phyloP scores from a whole-genome alignment of 2,888 invertebrate genomes.

The Drosophila recens region DNA sequence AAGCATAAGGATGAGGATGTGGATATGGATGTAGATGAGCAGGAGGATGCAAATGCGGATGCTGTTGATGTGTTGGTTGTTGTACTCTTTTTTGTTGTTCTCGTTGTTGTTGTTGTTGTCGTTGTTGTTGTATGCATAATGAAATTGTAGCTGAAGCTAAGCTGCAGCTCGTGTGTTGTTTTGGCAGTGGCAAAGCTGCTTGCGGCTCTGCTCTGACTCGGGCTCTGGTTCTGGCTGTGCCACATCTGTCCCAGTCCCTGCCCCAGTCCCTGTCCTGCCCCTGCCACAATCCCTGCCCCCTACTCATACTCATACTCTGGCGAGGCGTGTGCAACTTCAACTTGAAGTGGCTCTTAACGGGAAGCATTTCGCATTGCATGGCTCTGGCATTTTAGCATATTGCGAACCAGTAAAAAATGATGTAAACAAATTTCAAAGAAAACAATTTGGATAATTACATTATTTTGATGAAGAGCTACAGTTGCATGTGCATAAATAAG shows the following conservation, averaged over 20 bases:
- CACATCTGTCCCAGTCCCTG: constrained; percentile 13
- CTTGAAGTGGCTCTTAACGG: constrained; percentile 76
- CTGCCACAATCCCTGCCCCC: background rate
- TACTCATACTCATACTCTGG: background rate
- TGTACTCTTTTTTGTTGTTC: constrained; percentile 36
- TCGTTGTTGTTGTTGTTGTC: constrained; percentile 40
- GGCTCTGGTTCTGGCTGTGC: constrained; percentile 6
- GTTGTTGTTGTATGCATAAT: constrained; percentile 53
- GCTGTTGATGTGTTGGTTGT: constrained; percentile 58
- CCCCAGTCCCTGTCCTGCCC: constrained; percentile 2
- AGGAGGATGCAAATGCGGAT: constrained; percentile 36
- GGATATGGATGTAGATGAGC: constrained; percentile 19
- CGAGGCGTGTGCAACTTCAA: constrained; percentile 46
- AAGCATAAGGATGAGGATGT: constrained; percentile 13
- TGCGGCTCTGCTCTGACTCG: constrained; percentile 36
- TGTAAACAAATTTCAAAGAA: constrained; percentile 80
- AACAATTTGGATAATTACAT: constrained; percentile 81
- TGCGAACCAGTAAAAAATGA: constrained; percentile 59
- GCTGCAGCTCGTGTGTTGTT: constrained; percentile 41
- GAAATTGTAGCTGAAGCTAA: constrained; percentile 63
- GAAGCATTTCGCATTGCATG: constrained; percentile 68
- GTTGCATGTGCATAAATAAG: constrained; percentile 70
- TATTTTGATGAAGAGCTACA: constrained; percentile 79
- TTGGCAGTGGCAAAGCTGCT: constrained; percentile 52
- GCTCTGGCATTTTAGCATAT: constrained; percentile 58